Conservation (phyloP, 2,888 invertebrate species). For the Amphipyra tragopoginis region DNA sequence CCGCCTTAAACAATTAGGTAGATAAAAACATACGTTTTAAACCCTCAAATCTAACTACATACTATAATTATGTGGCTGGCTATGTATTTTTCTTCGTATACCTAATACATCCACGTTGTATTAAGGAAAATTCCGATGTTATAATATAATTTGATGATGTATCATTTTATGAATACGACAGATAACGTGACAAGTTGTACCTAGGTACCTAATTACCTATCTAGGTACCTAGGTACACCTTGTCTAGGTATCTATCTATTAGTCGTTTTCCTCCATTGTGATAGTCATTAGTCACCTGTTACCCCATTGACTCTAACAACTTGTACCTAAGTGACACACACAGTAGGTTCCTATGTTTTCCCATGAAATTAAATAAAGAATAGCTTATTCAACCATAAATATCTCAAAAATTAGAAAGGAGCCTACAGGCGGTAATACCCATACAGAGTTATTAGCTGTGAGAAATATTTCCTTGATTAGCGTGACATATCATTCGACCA, state of each 20-base stretch:
- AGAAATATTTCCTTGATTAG: too few species aligned
- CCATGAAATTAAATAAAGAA: constrained; percentile 30
- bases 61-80: not conserved
- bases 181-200: not conserved
- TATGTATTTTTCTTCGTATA: not conserved
- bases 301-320: not conserved
- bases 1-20: too few species aligned
- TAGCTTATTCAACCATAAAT: constrained; percentile 24
- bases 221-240: too few species aligned
- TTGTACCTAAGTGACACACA: constrained; percentile 1
- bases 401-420: constrained; percentile 27
- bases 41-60: too few species aligned
- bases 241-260: constrained; percentile 3
- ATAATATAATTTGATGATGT: constrained; percentile 22
- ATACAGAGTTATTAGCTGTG: too few species aligned
- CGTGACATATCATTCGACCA: too few species aligned
- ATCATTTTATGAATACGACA: constrained; percentile 8
- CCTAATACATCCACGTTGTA: too few species aligned
- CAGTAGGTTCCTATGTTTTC: constrained; percentile 9
- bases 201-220: too few species aligned
- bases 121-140: constrained; percentile 15
- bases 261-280: constrained; percentile 24
- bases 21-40: too few species aligned
- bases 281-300: constrained; percentile 9
- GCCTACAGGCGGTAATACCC: not conserved